Base-by-base conservation (phyloP, 2,113 vertebrate genomes). In the Eurystomus gularis region DNA sequence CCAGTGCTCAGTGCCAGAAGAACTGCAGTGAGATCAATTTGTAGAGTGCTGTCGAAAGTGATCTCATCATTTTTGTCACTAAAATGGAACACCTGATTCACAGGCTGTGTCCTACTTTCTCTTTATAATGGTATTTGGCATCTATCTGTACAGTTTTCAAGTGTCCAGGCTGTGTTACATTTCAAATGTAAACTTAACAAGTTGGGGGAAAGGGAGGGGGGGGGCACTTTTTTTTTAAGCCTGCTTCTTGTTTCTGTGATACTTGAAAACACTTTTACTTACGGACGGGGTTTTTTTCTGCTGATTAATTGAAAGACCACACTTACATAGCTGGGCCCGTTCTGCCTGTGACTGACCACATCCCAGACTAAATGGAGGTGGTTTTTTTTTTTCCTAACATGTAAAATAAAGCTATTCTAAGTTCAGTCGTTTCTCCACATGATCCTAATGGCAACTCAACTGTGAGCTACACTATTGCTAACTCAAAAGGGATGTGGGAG, bases 61-160 rank as follows among this genome's bases (percentile, higher is more conserved):
- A 96, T 93, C 90, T 96, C 92, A 94, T 95, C 94, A 83, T 82
- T 95, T 97, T 95, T 96, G 94, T 96, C 96, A 93, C 93, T 96
- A 96, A 91, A 93, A 93, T 49, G 76, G 86, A 84, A 78, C 90
- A 92, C 90, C 84, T 96, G 86, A 90, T 95, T 97, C 88, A 91
- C 70, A 94, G 79, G 70, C 91, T 96, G 95, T 88, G 95, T 88
- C 87, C 95, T 95, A 76, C 76, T 94, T 96, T 93, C 86, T 92
- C 73, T 86, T 82, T 93, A 66, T 82, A 94, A 88, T 94, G 85
- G 77, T 75, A 55, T 86, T 95, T 96, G 92, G 96, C 97, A 94
- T 97, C 81, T 94, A 26, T 90, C 84, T 69, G 28, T 88, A 84
- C 49, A 83, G 83, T 89, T 97, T 85, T 96, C 95, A 96, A 93